A percentile compares a stretch with the other conserved stretches of the same genome.
phyloP scores from a whole-genome alignment of 2,797 vertebrate species.

The Thaleichthys pacificus region DNA sequence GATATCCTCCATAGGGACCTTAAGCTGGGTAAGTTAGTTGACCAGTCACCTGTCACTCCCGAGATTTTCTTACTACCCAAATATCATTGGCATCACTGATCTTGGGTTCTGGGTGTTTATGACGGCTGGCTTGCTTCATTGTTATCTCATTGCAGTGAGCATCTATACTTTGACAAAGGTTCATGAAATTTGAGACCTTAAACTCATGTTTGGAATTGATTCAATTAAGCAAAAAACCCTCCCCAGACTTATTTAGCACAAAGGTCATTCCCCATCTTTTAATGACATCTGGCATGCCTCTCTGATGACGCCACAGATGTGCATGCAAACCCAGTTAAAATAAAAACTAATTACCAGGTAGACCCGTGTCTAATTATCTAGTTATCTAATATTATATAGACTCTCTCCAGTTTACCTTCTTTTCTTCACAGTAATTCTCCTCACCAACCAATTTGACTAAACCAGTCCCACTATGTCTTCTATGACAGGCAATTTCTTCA shows the following conservation, averaged over 20 bases:
- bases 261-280: too few relatives aligned
- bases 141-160: background rate
- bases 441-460: background rate
- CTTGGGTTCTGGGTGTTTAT: too few relatives aligned
- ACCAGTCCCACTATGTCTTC: too few relatives aligned
- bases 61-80: background rate
- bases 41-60: background rate
- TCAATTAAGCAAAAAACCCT: too few relatives aligned
- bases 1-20: slow-evolving; percentile 87
- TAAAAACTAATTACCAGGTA: background rate
- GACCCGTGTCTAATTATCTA: background rate
- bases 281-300: too few relatives aligned
- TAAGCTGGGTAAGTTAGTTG: slow-evolving; percentile 79
- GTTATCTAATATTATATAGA: background rate
- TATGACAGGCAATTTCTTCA: slow-evolving; percentile 84
- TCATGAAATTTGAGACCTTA: background rate
- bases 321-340: background rate
- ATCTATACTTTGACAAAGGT: background rate
- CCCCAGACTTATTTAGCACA: too few relatives aligned
- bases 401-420: background rate
- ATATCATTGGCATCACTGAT: background rate
- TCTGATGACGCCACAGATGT: background rate
- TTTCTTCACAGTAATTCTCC: background rate
- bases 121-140: background rate
- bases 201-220: too few relatives aligned